phyloP scores from a whole-genome alignment of 2,797 vertebrate species.

The Tenualosa ilisha region DNA sequence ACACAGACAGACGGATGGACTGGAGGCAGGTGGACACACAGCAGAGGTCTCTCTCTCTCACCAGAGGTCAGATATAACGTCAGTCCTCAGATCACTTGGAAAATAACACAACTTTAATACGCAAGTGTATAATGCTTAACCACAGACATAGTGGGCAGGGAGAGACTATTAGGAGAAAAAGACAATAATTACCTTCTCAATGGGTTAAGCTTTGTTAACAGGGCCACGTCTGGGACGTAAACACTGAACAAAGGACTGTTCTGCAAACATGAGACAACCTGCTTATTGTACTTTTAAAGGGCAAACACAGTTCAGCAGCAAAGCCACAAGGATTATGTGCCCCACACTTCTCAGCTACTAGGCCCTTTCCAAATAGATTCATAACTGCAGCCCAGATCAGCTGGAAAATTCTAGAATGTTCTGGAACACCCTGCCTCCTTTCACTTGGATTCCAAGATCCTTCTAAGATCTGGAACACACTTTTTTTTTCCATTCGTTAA shows the following conservation, averaged over 20 bases:
- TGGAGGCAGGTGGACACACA: neutral
- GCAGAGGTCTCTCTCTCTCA: too few species aligned
- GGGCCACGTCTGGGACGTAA: neutral
- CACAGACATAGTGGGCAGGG: neutral
- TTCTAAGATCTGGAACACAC: neutral
- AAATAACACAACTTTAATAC: neutral
- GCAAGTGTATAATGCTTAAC: neutral
- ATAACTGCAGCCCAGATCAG: neutral
- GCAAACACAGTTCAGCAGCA: neutral
- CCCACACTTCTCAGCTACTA: neutral
- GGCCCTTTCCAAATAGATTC: neutral
- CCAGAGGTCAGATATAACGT: too few species aligned
- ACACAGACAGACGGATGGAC: neutral
- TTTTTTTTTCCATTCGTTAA: neutral
- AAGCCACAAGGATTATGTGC: neutral
- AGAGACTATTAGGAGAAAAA: neutral
- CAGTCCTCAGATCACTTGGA: neutral
- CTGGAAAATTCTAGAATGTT: conserved; percentile 6
- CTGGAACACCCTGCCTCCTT: neutral
- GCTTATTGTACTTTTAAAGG: neutral
- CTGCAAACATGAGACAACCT: neutral
- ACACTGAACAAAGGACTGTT: neutral
- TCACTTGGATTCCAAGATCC: neutral
- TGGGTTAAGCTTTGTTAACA: neutral
- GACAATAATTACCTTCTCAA: neutral